A percentile compares a stretch with the other conserved stretches of the same genome.
These are phyloP conservation scores for Holocentrus rufus DNA, from an alignment of 2,797 vertebrate genomes.

Conservation along the genomic window DNA sequence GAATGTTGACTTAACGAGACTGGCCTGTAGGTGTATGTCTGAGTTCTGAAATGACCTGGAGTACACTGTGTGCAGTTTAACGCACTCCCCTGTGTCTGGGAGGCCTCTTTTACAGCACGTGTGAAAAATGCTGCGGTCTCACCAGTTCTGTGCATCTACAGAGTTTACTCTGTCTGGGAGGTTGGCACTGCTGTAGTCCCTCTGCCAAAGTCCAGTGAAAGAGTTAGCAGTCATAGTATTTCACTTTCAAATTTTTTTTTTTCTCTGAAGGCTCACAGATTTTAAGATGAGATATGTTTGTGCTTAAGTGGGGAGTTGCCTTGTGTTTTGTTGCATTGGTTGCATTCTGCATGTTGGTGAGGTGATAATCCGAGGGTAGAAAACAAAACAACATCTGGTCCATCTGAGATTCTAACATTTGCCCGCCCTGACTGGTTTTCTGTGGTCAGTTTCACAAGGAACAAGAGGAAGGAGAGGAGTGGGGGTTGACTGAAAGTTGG, in stretches of 20 bases:
- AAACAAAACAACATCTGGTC: no score
- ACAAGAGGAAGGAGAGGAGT: not conserved
- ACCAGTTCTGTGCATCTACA: constrained; percentile 23
- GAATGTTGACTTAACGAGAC: not conserved
- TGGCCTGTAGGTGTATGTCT: not conserved
- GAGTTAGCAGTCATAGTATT: not conserved
- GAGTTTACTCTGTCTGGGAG: constrained; percentile 37
- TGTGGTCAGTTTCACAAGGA: constrained; percentile 9
- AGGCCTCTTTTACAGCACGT: constrained; percentile 11
- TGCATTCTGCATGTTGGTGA: not conserved
- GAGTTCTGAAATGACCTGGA: not conserved
- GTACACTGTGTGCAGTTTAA: constrained; percentile 21
- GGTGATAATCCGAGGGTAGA: not conserved
- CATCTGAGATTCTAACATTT: not conserved
- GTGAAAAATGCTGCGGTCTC: constrained; percentile 55
- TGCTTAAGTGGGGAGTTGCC: not conserved
- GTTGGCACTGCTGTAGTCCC: not conserved
- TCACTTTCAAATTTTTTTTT: not conserved
- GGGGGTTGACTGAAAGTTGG: not conserved
- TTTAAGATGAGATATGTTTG: not conserved
- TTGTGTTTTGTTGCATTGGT: not conserved
- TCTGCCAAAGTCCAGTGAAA: no score
- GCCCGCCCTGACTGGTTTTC: not conserved
- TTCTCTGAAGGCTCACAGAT: not conserved
- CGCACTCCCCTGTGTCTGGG: not conserved